phyloP scores from a whole-genome alignment of 1,140 invertebrate species.

The Eufriesea mexicana region DNA sequence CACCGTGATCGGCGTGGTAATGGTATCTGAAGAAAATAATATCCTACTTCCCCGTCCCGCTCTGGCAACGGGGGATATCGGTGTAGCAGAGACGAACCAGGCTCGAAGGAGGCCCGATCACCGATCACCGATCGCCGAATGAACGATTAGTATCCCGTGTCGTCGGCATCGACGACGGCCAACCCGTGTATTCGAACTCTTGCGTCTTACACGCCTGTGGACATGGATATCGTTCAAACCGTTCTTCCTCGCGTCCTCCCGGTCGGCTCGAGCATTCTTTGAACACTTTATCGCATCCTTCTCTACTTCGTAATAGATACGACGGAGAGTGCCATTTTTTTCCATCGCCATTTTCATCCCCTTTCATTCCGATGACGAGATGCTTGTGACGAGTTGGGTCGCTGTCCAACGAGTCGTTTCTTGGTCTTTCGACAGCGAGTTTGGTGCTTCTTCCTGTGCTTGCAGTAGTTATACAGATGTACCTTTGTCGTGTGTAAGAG shows the following conservation, averaged over 20 bases:
- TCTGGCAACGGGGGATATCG: constrained; percentile 37
- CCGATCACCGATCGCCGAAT: constrained; percentile 72
- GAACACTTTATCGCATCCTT: not conserved
- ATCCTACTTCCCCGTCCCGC: constrained; percentile 61
- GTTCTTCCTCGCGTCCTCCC: not conserved
- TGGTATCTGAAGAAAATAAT: constrained; percentile 80
- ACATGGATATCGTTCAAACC: constrained; percentile 38
- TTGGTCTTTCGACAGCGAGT: too few relatives aligned
- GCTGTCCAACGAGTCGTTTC: too few relatives aligned
- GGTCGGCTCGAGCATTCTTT: not conserved
- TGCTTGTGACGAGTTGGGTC: too few relatives aligned
- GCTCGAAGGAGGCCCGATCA: constrained; percentile 49
- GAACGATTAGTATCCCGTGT: constrained; percentile 81
- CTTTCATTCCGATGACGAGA: too few relatives aligned
- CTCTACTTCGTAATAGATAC: not conserved
- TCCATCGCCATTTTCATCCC: too few relatives aligned
- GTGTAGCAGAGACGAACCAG: constrained; percentile 25
- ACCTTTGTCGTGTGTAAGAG: too few relatives aligned
- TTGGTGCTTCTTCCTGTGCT: too few relatives aligned
- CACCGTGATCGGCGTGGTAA: constrained; percentile 79
- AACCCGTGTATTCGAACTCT: constrained; percentile 35
- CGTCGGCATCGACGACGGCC: constrained; percentile 70
- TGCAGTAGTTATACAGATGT: too few relatives aligned
- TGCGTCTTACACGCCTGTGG: constrained; percentile 32
- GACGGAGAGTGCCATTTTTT: too few relatives aligned